Evolutionary conservation across 2,888 invertebrate species (phyloP).

Genomic region (Mycalesis mineus): DNA sequence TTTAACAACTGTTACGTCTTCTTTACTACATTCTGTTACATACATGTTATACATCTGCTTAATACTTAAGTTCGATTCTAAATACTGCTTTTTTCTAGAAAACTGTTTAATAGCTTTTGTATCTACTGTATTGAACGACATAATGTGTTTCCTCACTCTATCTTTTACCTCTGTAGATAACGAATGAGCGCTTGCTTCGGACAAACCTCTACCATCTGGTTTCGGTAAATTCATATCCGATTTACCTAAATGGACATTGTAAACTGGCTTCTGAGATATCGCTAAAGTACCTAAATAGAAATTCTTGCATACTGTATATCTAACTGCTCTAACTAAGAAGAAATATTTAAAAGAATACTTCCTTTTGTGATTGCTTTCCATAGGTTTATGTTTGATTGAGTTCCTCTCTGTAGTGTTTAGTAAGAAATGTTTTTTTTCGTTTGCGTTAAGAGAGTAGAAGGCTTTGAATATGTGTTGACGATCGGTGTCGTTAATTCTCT

Average conservation of each 20-base stretch:
- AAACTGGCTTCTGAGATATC: conserved; percentile 69
- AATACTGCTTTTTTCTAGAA: conserved; percentile 60
- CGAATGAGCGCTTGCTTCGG: conserved; percentile 55
- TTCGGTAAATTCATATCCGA: conserved; percentile 67
- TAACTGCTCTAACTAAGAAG: conserved; percentile 55
- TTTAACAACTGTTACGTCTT: conserved; percentile 50
- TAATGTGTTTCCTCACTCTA: conserved; percentile 58
- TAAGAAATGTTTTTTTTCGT: conserved; percentile 68
- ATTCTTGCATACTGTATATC: conserved; percentile 63
- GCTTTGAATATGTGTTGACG: conserved; percentile 66
- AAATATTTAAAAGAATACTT: conserved; percentile 67
- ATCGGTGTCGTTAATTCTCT: conserved; percentile 56
- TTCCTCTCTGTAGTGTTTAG: conserved; percentile 64
- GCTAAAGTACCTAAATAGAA: conserved; percentile 69
- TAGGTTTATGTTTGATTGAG: conserved; percentile 46
- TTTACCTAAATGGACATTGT: conserved; percentile 67
- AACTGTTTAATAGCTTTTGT: conserved; percentile 54
- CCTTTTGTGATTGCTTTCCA: conserved; percentile 44
- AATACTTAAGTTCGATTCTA: conserved; percentile 52
- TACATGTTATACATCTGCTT: conserved; percentile 68
- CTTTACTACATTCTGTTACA: conserved; percentile 49
- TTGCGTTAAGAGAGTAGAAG: conserved; percentile 61
- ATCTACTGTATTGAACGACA: conserved; percentile 55
- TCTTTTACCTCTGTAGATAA: conserved; percentile 59
- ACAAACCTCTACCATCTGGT: conserved; percentile 63